phyloP scores from a whole-genome alignment of 2,113 vertebrate species.

The Pteropus alecto region DNA sequence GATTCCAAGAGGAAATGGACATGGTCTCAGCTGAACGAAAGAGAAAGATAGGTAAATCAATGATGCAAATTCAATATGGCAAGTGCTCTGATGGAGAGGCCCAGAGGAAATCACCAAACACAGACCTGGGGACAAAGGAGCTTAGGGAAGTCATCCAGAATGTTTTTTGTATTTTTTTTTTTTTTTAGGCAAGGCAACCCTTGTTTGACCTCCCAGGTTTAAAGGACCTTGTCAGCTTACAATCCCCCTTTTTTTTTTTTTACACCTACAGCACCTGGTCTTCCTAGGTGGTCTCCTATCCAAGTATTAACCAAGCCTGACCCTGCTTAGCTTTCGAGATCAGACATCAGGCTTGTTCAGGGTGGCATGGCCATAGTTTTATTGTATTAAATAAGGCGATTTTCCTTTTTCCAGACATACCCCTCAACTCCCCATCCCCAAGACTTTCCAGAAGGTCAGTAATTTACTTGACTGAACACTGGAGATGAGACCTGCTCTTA shows the following conservation, averaged over 20 bases:
- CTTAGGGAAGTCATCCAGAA: neutral
- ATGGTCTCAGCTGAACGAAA: neutral
- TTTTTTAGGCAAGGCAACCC: neutral
- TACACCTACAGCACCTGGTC: too few relatives aligned
- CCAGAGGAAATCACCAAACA: too few relatives aligned
- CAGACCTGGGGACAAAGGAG: neutral
- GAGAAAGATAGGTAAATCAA: neutral
- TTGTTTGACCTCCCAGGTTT: too few relatives aligned
- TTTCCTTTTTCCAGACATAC: neutral
- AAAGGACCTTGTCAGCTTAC: too few relatives aligned
- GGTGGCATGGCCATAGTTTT: too few relatives aligned
- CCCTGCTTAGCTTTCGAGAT: too few relatives aligned
- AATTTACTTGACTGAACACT: neutral
- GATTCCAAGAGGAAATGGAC: neutral
- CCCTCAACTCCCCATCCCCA: fast-evolving
- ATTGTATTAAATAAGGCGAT: neutral
- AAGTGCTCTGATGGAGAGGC: neutral
- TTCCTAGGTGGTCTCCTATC: too few relatives aligned
- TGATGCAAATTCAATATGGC: neutral
- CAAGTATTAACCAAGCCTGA: too few relatives aligned
- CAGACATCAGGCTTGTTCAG: too few relatives aligned
- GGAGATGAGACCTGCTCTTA: neutral
- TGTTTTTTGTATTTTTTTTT: neutral
- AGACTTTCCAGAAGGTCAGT: neutral
- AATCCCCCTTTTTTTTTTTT: too few relatives aligned